Conservation (phyloP, 1,140 invertebrate species). For the Calephelis nemesis region DNA sequence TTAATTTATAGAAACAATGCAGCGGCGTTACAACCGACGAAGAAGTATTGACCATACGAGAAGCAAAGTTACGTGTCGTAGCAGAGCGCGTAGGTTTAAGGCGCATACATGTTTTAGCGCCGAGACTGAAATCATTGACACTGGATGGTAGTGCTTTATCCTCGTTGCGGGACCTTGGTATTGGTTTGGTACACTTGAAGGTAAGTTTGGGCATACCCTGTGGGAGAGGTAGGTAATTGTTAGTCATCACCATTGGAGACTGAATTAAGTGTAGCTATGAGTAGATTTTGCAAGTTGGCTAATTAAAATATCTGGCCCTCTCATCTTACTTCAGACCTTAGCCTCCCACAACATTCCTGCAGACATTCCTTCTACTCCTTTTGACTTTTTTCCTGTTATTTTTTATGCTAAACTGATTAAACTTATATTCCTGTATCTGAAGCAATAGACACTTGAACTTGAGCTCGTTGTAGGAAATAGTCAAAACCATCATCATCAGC, state of each 20-base stretch:
- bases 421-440: too few species aligned
- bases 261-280: too few species aligned
- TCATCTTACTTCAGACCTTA: too few species aligned
- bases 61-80: constrained; percentile 82
- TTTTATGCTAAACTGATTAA: too few species aligned
- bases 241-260: background rate
- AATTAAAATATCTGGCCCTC: too few species aligned
- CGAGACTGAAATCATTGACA: constrained; percentile 79
- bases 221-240: background rate
- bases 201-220: constrained; percentile 33
- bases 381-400: too few species aligned
- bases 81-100: constrained; percentile 81
- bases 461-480: too few species aligned
- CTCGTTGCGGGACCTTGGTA: constrained; percentile 84
- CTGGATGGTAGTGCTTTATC: constrained; percentile 83
- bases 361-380: too few species aligned
- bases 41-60: constrained; percentile 79
- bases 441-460: too few species aligned
- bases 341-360: too few species aligned
- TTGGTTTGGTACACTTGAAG: constrained; percentile 79
- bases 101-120: constrained; percentile 80
- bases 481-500: too few species aligned
- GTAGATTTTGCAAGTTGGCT: too few species aligned
- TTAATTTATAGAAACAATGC: constrained; percentile 66
- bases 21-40: constrained; percentile 73